Conservation (phyloP, 2,797 vertebrate species). For the Siniperca undulata region DNA sequence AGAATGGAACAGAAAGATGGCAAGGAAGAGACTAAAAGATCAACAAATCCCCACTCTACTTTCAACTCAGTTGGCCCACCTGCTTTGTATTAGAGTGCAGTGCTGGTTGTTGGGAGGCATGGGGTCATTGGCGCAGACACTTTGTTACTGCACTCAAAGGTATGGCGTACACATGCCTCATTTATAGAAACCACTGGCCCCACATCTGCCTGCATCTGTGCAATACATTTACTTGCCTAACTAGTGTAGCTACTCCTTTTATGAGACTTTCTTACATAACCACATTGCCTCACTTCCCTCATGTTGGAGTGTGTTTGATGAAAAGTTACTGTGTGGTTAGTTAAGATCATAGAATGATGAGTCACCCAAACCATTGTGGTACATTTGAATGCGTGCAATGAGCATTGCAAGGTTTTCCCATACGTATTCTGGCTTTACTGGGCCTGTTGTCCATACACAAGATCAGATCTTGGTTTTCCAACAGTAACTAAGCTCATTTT, state of each 20-base stretch:
- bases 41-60: conserved; percentile 63
- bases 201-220: conserved; percentile 67
- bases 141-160: conserved; percentile 61
- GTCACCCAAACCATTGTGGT: conserved; percentile 46
- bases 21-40: conserved; percentile 58
- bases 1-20: conserved; percentile 24
- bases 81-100: conserved; percentile 79
- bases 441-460: conserved; percentile 25
- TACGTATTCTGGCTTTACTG: conserved; percentile 26
- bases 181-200: conserved; percentile 54
- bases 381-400: conserved; percentile 29
- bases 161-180: conserved; percentile 78
- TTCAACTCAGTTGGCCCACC: conserved; percentile 75
- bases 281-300: conserved; percentile 51
- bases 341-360: conserved; percentile 44
- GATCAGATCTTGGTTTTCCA: conserved; percentile 35
- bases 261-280: conserved; percentile 65
- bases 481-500: conserved; percentile 27
- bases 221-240: conserved; percentile 44
- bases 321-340: conserved; percentile 58
- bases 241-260: conserved; percentile 21
- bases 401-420: conserved; percentile 35
- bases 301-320: conserved; percentile 45
- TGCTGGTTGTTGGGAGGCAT: conserved; percentile 57
- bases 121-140: conserved; percentile 63